Evolutionary conservation across 2,797 vertebrate species (phyloP).

Genomic region (Fistularia tabacaria): DNA sequence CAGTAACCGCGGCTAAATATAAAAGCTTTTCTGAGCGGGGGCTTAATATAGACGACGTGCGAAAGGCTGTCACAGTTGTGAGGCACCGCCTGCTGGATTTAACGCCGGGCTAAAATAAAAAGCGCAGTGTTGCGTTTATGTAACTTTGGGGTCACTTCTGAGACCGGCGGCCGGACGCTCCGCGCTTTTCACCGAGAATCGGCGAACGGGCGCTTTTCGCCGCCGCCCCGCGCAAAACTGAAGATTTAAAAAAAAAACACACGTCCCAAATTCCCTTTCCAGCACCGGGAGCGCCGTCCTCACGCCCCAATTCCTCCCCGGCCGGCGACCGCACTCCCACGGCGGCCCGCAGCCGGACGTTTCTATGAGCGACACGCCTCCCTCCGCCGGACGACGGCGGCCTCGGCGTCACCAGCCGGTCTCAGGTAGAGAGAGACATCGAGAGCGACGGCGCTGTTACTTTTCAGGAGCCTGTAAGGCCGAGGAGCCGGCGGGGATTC

Average conservation of each 20-base stretch:
- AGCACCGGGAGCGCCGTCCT: conserved; percentile 62
- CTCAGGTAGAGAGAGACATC: too few species aligned
- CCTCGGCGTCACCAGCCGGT: too few species aligned
- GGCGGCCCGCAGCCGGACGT: conserved; percentile 48
- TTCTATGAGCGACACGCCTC: conserved; percentile 54
- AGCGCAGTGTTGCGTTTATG: conserved; percentile 63
- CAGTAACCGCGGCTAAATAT: conserved; percentile 75
- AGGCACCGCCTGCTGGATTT: conserved; percentile 67
- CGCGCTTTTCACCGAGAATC: too few species aligned
- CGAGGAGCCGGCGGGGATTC: too few species aligned
- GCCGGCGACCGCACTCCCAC: conserved; percentile 66
- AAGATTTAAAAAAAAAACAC: too few species aligned
- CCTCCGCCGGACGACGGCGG: too few species aligned
- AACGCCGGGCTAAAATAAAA: conserved; percentile 70
- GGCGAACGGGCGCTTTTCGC: too few species aligned
- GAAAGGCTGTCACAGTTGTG: conserved; percentile 74
- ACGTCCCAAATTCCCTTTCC: too few species aligned
- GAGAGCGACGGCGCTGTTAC: too few species aligned
- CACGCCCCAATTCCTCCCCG: conserved; percentile 67
- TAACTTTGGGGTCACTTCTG: conserved; percentile 55
- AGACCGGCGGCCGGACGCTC: not conserved
- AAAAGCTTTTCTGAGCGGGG: conserved; percentile 73
- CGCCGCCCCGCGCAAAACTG: too few species aligned
- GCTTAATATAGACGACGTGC: conserved; percentile 77
- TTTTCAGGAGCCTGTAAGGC: too few species aligned